Base-by-base conservation (phyloP, 2,888 invertebrate species). In the Rutpela maculata region DNA sequence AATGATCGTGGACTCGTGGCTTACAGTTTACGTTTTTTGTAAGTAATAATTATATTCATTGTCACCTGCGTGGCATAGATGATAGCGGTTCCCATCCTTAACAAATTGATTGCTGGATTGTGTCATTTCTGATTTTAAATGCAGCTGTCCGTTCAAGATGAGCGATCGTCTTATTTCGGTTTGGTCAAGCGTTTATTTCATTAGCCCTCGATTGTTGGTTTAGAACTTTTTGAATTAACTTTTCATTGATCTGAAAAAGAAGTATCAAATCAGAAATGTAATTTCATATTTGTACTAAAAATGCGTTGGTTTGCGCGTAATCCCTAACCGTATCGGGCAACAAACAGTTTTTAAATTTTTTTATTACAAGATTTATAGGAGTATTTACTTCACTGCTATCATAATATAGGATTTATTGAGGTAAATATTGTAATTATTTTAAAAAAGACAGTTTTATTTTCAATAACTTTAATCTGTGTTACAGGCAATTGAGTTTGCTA, bases 41-140 rank as follows among this genome's bases (percentile, higher is more conserved):
- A 22, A 19, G 38, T 19, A 15, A 56, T 63, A 62, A 43, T 72
- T 62, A 43, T 67, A 18, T 67, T 50, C 72, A 63, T 72, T 72
- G 72, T 62, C 71, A 71, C 71, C 71, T 71, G 71, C 62, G 19
- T 62, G 38, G 70, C 43, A 17, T 67, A n/a, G 67, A 67, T 66
- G 67, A 67, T 67, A 55, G 67, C 56, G 19, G 18, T 67, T 67
- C 10, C 43, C 43, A 22, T 62, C 69, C 18, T 35, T 57, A 35
- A 57, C 59, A 17, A 57, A 69, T 69, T 31, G 57, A 35, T 69
- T 56, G 26, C n/a, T 55, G 38, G 26, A 35, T 18, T 17, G 57
- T 69, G 35, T 31, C 35, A n/a, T 18, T 69, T 50, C 35, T 69
- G 56, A 38, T 57, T 69, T 69, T 35, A 35, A n/a, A 18, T 11